Conservation (phyloP, 2,888 invertebrate species). For the Anarsia innoxiella region DNA sequence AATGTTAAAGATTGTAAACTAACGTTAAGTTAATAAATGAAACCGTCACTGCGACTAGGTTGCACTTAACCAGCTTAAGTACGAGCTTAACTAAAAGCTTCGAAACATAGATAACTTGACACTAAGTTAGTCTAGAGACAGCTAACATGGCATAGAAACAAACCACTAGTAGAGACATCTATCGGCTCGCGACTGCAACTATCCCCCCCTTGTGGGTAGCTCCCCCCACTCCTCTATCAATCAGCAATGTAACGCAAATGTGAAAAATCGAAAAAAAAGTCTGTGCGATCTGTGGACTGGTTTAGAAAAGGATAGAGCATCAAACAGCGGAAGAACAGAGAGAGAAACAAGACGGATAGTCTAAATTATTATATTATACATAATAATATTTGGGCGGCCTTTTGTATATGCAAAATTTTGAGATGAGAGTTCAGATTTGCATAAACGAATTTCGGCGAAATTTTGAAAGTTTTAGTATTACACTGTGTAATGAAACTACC, state of each 20-base stretch:
- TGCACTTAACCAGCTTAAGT: not conserved
- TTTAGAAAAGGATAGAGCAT: slow-evolving; percentile 33
- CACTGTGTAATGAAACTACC: no score
- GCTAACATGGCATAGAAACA: not conserved
- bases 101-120: slow-evolving; percentile 1
- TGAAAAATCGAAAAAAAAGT: slow-evolving; percentile 48
- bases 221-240: slow-evolving; percentile 34
- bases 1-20: no score
- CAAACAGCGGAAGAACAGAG: slow-evolving; percentile 13
- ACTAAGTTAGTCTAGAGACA: slow-evolving; percentile 1
- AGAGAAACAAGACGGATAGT: slow-evolving; percentile 37
- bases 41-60: no score
- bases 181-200: not conserved
- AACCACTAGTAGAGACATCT: slow-evolving; percentile 2
- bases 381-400: slow-evolving; percentile 53
- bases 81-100: slow-evolving; percentile 2
- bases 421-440: slow-evolving; percentile 16
- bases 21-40: no score
- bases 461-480: no score
- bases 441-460: no score
- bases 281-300: slow-evolving; percentile 32
- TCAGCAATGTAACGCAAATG: slow-evolving; percentile 46
- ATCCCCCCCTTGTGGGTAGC: not conserved
- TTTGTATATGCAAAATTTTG: slow-evolving; percentile 30
- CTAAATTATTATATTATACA: slow-evolving; percentile 65